These are phyloP conservation scores for Ophioninae sp. DNA, from an alignment of 2,888 invertebrate species.

Conservation along the genomic window DNA sequence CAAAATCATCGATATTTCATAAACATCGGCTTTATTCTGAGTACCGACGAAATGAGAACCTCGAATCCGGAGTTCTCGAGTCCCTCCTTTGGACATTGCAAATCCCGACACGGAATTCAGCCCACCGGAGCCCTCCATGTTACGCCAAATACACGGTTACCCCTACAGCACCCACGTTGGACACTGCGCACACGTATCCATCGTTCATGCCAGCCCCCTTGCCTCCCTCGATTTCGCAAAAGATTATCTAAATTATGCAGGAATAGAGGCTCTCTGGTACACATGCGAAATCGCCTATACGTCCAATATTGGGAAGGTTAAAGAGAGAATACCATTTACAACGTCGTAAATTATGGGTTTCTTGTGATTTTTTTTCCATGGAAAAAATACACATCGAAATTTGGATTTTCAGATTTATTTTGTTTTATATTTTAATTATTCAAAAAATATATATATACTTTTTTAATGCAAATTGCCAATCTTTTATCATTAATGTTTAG, in stretches of 20 bases:
- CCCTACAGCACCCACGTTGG: constrained; percentile 34
- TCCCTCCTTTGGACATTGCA: constrained; percentile 29
- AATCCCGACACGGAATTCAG: constrained; percentile 22
- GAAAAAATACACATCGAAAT: too few relatives aligned
- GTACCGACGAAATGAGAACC: constrained; percentile 41
- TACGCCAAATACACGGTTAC: constrained; percentile 35
- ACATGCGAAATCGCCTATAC: constrained; percentile 74
- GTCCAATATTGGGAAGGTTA: constrained; percentile 57
- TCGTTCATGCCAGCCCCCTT: constrained; percentile 4
- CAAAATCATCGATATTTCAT: too few relatives aligned
- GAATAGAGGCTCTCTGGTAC: constrained; percentile 68
- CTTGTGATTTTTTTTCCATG: too few relatives aligned
- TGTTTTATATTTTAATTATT: too few relatives aligned
- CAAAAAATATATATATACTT: too few relatives aligned
- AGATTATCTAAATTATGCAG: constrained; percentile 74
- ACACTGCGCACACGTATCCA: constrained; percentile 30
- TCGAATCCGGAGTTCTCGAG: constrained; percentile 26
- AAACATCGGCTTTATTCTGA: background rate
- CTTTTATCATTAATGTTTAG: too few relatives aligned
- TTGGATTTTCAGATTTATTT: too few relatives aligned
- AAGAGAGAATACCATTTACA: constrained; percentile 54
- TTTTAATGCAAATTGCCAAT: too few relatives aligned
- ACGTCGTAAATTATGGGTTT: too few relatives aligned
- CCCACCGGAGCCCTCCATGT: constrained; percentile 38
- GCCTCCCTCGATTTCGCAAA: constrained; percentile 51